Evolutionary conservation across 1,140 invertebrate genomes (phyloP).

Genomic region (Heterodera schachtii): DNA sequence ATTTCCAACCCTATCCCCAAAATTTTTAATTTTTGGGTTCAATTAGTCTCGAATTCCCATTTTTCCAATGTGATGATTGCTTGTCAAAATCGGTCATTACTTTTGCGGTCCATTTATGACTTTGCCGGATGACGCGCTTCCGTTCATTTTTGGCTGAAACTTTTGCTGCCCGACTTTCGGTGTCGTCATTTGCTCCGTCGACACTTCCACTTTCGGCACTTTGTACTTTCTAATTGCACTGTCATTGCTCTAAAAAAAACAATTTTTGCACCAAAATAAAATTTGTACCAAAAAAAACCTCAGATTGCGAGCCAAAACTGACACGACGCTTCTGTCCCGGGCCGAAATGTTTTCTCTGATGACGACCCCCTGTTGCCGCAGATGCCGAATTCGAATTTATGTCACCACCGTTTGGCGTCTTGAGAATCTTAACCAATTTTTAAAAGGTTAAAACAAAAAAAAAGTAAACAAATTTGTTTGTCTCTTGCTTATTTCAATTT

Average conservation of each 20-base stretch:
- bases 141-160: not conserved
- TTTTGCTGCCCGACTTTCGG: not conserved
- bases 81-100: not conserved
- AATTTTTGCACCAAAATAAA: not conserved
- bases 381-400: too few relatives aligned
- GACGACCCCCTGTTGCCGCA: too few relatives aligned
- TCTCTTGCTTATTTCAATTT: not conserved
- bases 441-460: too few relatives aligned
- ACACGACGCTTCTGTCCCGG: not conserved
- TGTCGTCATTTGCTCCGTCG: not conserved
- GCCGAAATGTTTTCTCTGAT: not conserved
- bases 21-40: too few relatives aligned
- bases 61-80: too few relatives aligned
- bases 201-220: not conserved
- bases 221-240: not conserved
- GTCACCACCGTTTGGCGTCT: not conserved
- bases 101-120: not conserved
- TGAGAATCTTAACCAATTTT: not conserved
- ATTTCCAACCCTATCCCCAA: too few relatives aligned
- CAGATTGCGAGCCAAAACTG: not conserved
- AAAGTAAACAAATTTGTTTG: not conserved
- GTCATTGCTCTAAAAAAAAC: not conserved
- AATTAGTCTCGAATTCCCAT: not conserved
- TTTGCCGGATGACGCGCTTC: not conserved
- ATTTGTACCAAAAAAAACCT: not conserved